Evolutionary conservation across 2,113 vertebrate genomes (phyloP).

Genomic region (Macroglossus sobrinus): DNA sequence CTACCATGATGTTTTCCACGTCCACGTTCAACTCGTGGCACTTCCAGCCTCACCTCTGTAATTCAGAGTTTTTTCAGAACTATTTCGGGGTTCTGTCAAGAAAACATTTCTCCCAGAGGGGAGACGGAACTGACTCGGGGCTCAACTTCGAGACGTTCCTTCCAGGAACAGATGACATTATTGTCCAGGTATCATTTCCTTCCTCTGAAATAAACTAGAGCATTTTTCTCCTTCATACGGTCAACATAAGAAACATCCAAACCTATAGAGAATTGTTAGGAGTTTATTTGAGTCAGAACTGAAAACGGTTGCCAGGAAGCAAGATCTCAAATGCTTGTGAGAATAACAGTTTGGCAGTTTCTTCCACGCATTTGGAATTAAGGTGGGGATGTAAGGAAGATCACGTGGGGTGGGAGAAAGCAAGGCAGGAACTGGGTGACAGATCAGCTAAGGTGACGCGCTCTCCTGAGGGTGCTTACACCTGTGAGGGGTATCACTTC

Average conservation of each 20-base stretch:
- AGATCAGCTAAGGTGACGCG: neutral
- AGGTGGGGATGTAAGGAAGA: neutral
- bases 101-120: neutral
- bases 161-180: neutral
- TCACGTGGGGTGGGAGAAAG: neutral
- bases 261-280: no score
- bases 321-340: neutral
- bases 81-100: neutral
- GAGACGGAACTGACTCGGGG: neutral
- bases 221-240: neutral
- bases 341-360: neutral
- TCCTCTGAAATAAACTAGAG: neutral
- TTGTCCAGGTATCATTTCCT: neutral
- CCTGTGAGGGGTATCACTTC: neutral
- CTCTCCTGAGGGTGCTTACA: no score
- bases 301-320: neutral
- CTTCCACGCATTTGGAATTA: neutral
- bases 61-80: neutral
- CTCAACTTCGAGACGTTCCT: neutral
- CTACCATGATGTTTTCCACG: neutral
- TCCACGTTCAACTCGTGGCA: neutral
- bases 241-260: neutral
- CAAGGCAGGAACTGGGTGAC: neutral
- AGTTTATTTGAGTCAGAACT: neutral
- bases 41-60: neutral